Conservation (phyloP, 2,113 vertebrate species). For the Passer montanus region DNA sequence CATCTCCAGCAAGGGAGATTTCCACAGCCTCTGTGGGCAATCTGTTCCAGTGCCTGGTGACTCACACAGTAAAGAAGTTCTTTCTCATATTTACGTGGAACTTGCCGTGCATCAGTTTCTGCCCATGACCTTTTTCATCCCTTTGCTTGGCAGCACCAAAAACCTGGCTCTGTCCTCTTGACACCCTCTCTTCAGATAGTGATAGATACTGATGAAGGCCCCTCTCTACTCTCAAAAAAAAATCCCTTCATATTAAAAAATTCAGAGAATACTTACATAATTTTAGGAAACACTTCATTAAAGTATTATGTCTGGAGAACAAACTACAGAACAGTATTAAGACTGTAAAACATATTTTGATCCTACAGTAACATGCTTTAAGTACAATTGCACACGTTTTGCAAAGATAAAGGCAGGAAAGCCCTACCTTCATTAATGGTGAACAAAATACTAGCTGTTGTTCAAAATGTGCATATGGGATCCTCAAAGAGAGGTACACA, state of each 20-base stretch:
- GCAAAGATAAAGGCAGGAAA: background rate
- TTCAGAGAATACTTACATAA: background rate
- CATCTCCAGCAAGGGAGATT: background rate
- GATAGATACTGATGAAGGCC: background rate
- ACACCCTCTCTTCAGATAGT: background rate
- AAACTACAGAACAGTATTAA: background rate
- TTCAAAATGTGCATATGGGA: background rate
- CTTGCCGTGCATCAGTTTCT: background rate
- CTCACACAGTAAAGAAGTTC: background rate
- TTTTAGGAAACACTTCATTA: background rate
- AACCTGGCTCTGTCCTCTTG: background rate
- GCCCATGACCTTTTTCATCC: background rate
- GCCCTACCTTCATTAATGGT: background rate
- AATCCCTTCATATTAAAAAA: fast-evolving
- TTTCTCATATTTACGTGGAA: background rate
- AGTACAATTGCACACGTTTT: background rate
- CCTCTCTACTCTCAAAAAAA: background rate
- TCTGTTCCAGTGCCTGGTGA: fast-evolving
- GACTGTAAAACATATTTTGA: background rate
- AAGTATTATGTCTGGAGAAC: background rate
- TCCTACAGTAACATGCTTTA: background rate
- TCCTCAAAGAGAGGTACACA: background rate
- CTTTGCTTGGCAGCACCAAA: no score
- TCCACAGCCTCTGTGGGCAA: fast-evolving
- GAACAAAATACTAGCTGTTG: background rate